Percentiles rank a stretch among this genome's conserved stretches.
Evolutionary conservation across 2,113 vertebrate species (phyloP).

Genomic region (Cisticola juncidis): DNA sequence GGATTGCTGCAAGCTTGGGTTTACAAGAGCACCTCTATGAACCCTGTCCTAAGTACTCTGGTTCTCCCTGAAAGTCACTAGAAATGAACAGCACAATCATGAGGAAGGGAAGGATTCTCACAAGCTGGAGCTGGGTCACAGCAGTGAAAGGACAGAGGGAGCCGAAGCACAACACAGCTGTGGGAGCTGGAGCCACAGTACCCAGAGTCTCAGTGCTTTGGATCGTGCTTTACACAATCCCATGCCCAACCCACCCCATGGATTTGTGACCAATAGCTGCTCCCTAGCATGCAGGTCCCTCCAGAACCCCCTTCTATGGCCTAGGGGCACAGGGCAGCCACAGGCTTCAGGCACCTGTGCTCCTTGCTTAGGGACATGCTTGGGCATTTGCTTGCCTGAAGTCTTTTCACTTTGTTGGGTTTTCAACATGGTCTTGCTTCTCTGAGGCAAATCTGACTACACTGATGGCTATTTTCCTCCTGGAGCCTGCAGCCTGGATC

Average conservation of each 20-base stretch:
- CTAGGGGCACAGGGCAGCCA: rapidly evolving
- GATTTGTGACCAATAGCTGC: background rate
- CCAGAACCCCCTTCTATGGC: rapidly evolving
- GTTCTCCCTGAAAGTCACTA: background rate
- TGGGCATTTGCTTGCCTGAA: background rate
- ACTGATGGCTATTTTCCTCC: background rate
- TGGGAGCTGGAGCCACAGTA: background rate
- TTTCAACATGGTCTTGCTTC: background rate
- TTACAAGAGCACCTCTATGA: background rate
- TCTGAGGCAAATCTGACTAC: background rate
- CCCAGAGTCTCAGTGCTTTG: background rate
- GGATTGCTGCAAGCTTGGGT: background rate
- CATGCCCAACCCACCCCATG: rapidly evolving
- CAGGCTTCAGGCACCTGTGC: rapidly evolving
- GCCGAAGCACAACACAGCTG: background rate
- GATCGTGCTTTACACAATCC: rapidly evolving
- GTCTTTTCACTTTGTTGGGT: background rate
- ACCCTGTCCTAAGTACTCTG: background rate
- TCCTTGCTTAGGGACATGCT: rapidly evolving
- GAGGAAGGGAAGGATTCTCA: background rate
- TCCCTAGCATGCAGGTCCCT: background rate
- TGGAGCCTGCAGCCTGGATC: background rate
- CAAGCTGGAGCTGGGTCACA: background rate
- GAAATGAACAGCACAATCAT: background rate
- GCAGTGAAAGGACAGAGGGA: background rate